Conservation (phyloP, 2,113 vertebrate genomes). For the human region DNA sequence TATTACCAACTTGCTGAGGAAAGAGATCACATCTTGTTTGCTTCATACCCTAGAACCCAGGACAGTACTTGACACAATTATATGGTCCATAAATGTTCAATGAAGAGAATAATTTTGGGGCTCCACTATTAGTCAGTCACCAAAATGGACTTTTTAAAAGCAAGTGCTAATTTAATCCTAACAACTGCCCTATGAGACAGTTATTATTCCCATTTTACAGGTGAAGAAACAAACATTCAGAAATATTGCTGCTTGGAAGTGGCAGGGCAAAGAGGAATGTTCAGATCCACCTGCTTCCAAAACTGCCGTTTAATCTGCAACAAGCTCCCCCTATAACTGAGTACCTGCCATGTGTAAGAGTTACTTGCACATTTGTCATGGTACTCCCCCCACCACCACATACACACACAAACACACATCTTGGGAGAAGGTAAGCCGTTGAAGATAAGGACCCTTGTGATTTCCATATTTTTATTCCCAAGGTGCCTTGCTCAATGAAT, state of each 20-base stretch:
- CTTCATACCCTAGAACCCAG: background rate
- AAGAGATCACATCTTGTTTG: background rate
- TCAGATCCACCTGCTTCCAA: background rate
- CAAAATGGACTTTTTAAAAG: background rate
- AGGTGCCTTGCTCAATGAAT: background rate
- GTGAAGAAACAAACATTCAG: background rate
- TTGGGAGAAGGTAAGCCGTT: background rate
- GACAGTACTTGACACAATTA: background rate
- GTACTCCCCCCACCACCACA: no score
- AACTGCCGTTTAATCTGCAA: background rate
- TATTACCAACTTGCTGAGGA: background rate
- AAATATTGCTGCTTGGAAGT: background rate
- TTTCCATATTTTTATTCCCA: background rate
- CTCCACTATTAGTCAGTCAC: background rate
- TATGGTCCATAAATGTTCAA: background rate
- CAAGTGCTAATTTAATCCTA: background rate
- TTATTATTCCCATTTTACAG: background rate
- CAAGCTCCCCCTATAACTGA: background rate
- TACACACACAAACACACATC: background rate
- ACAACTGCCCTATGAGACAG: background rate
- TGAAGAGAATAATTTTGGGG: background rate
- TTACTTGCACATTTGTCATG: background rate
- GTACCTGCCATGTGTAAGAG: background rate
- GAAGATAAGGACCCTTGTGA: background rate
- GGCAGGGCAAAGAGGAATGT: background rate